phyloP scores from a whole-genome alignment of 92 coral and sea anemone species.

The Siderastrea siderea region DNA sequence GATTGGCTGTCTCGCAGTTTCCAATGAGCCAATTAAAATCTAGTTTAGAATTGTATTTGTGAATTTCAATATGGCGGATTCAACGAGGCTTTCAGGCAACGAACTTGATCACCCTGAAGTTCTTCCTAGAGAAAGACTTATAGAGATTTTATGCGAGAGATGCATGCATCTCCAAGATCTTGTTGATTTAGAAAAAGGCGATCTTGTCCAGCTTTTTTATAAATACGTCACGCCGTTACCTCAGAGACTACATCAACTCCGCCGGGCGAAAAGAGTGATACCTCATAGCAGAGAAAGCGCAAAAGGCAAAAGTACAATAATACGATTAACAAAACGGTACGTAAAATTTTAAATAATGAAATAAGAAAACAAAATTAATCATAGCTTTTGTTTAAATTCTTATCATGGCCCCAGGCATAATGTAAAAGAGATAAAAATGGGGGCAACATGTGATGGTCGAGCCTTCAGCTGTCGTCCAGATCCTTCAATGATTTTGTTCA shows the following conservation, averaged over 20 bases:
- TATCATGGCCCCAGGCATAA: no score
- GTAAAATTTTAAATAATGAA: background rate
- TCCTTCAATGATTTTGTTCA: no score
- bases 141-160: constrained; percentile 81
- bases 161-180: constrained; percentile 76
- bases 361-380: no score
- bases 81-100: background rate
- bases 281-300: constrained; percentile 52
- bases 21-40: constrained; percentile 20
- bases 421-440: no score
- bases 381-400: no score
- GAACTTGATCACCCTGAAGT: constrained; percentile 89
- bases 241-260: constrained; percentile 87
- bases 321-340: constrained; percentile 75
- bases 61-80: constrained; percentile 38
- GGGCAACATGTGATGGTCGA: no score
- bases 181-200: constrained; percentile 74
- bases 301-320: background rate
- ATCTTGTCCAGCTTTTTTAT: constrained; percentile 84
- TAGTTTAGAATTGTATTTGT: background rate
- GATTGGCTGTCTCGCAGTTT: constrained; percentile 14
- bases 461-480: no score
- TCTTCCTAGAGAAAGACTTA: constrained; percentile 83
- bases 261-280: constrained; percentile 76
- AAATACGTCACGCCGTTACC: constrained; percentile 90